Evolutionary conservation across 2,888 invertebrate genomes (phyloP).

Genomic region (Heteromyza rotundicornis): DNA sequence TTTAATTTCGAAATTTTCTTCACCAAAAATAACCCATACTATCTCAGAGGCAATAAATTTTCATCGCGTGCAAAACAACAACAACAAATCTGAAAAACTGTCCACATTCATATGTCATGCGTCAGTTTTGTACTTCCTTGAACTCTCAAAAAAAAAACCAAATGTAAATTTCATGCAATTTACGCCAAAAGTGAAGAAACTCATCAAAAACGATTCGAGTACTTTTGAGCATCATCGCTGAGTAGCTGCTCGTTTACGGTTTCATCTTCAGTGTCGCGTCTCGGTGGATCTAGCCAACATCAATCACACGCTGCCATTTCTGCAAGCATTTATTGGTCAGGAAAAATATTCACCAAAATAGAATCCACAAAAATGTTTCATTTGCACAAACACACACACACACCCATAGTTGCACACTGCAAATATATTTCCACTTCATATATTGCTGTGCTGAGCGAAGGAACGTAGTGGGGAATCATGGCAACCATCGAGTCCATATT

Average conservation of each 20-base stretch:
- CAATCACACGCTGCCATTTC: background rate
- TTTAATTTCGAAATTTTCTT: too few species aligned
- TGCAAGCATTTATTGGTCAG: background rate
- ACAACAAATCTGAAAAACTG: background rate
- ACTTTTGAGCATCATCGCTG: too few species aligned
- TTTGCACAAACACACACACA: too few species aligned
- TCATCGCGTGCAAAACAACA: background rate
- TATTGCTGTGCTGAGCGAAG: too few species aligned
- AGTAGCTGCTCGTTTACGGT: background rate
- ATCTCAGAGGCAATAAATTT: background rate
- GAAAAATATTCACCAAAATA: background rate
- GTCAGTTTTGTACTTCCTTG: slow-evolving; percentile 17
- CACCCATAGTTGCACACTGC: too few species aligned
- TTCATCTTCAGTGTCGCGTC: background rate
- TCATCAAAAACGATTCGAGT: slow-evolving; percentile 13
- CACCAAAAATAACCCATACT: too few species aligned
- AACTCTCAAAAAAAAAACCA: slow-evolving; percentile 7
- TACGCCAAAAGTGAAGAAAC: slow-evolving; percentile 3
- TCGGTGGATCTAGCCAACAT: background rate
- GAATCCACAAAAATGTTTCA: background rate
- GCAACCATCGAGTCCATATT: background rate
- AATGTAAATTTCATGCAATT: slow-evolving; percentile 13
- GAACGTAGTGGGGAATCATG: too few species aligned
- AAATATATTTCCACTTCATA: too few species aligned
- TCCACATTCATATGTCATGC: slow-evolving; percentile 6